Conservation (phyloP, 2,113 vertebrate genomes). For the Sorex fumeus region DNA sequence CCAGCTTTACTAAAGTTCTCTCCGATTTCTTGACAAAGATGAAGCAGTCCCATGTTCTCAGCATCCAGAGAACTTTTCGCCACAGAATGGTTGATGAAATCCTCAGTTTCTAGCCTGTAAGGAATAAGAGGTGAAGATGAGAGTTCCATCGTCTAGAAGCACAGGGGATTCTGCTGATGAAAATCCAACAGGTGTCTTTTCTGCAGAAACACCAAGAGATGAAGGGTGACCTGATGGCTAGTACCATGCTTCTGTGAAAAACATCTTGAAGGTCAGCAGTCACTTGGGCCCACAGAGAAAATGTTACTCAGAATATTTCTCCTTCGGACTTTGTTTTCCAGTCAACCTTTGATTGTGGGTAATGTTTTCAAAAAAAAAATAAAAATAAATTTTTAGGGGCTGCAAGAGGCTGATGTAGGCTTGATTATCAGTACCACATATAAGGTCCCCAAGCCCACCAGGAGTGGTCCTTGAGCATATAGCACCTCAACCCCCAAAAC, state of each 20-base stretch:
- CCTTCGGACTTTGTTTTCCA: background rate
- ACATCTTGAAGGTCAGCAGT: background rate
- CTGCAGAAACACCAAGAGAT: background rate
- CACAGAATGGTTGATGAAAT: conserved; percentile 16
- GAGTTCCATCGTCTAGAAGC: background rate
- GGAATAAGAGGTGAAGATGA: conserved; percentile 6
- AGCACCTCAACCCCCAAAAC: too few species aligned
- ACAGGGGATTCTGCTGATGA: background rate
- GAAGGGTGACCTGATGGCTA: background rate
- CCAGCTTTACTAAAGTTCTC: background rate
- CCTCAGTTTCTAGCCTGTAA: background rate
- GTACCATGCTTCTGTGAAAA: conserved; percentile 37
- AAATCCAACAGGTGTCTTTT: background rate
- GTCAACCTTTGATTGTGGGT: background rate
- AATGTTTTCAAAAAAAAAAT: too few species aligned
- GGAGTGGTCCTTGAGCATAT: too few species aligned
- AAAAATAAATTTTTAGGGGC: too few species aligned
- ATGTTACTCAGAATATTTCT: background rate
- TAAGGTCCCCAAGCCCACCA: too few species aligned
- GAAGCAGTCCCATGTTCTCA: background rate
- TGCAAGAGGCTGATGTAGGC: too few species aligned
- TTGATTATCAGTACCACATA: too few species aligned
- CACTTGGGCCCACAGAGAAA: background rate
- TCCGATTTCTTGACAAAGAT: background rate
- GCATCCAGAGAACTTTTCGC: background rate